Conservation (phyloP, 2,113 vertebrate species). For the Trogon surrucura region DNA sequence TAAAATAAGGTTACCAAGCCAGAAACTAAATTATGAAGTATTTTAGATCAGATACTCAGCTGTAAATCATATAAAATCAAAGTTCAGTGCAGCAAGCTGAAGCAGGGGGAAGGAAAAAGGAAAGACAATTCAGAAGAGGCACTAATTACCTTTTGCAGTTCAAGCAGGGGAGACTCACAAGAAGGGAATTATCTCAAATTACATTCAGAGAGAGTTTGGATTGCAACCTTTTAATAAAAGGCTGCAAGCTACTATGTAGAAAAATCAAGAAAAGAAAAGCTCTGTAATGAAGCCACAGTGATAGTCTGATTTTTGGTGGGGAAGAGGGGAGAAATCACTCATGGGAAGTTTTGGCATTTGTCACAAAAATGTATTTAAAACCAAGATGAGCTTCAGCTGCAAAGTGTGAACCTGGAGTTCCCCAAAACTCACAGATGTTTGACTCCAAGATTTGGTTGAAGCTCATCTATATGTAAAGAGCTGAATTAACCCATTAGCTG, state of each 20-base stretch:
- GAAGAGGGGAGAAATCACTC: not conserved
- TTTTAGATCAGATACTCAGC: not conserved
- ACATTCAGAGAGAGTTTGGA: not conserved
- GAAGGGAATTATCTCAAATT: not conserved
- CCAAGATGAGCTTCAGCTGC: slow-evolving; percentile 12
- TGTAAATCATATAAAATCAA: not conserved
- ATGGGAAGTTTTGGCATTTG: not conserved
- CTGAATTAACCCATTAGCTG: not conserved
- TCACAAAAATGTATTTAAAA: slow-evolving; percentile 13
- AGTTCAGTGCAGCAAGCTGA: not conserved
- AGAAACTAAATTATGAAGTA: not conserved
- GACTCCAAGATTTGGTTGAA: slow-evolving; percentile 11
- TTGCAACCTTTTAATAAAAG: not conserved
- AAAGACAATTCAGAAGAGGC: not conserved
- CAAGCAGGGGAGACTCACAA: not conserved
- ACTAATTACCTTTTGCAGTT: not conserved
- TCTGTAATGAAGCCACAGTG: not conserved
- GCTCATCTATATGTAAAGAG: not conserved
- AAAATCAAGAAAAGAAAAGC: not conserved
- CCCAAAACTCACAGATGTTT: slow-evolving; percentile 22
- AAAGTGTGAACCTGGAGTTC: slow-evolving; percentile 15
- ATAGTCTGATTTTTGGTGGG: not conserved
- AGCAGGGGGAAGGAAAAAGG: not conserved
- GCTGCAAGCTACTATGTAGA: not conserved
- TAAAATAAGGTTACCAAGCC: slow-evolving; percentile 5